Conservation (phyloP, 2,888 invertebrate species). For the Dicyrtomina minuta region DNA sequence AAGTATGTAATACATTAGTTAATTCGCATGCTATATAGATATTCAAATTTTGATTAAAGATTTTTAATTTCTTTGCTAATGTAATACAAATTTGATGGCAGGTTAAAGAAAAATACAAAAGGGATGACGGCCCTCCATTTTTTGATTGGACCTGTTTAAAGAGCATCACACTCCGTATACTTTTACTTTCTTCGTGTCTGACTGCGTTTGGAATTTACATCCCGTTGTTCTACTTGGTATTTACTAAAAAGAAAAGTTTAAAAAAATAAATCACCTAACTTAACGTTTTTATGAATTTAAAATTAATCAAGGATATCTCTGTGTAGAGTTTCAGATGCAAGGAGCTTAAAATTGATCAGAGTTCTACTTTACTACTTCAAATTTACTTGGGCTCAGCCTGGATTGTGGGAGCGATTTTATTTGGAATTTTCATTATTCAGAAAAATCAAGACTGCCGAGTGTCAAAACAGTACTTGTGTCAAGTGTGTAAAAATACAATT, state of each 20-base stretch:
- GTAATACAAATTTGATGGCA: not conserved
- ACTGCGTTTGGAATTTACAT: slow-evolving; percentile 80
- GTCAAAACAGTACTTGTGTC: slow-evolving; percentile 77
- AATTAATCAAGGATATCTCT: not conserved
- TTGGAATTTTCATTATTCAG: slow-evolving; percentile 78
- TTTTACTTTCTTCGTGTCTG: slow-evolving; percentile 76
- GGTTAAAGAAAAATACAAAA: slow-evolving; percentile 74
- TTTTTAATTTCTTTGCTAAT: not conserved
- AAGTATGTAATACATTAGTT: slow-evolving; percentile 55
- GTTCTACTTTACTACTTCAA: slow-evolving; percentile 59
- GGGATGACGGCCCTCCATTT: slow-evolving; percentile 77
- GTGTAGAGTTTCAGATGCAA: slow-evolving; percentile 20
- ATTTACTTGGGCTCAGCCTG: slow-evolving; percentile 78
- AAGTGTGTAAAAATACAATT: too few relatives aligned
- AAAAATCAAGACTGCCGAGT: slow-evolving; percentile 81
- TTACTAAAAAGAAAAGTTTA: slow-evolving; percentile 33
- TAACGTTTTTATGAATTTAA: not conserved
- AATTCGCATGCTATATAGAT: not conserved
- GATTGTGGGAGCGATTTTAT: slow-evolving; percentile 76
- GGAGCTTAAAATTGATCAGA: slow-evolving; percentile 20
- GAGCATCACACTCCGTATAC: slow-evolving; percentile 78
- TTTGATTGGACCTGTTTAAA: slow-evolving; percentile 81
- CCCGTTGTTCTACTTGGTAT: slow-evolving; percentile 75
- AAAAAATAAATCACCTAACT: not conserved
- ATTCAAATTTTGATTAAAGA: not conserved